Percentiles rank a stretch among this genome's conserved stretches.
Evolutionary conservation across 35 echinoderm and acorn worm genomes (phyloP).

Genomic region (Hemicentrotus pulcherrimus): DNA sequence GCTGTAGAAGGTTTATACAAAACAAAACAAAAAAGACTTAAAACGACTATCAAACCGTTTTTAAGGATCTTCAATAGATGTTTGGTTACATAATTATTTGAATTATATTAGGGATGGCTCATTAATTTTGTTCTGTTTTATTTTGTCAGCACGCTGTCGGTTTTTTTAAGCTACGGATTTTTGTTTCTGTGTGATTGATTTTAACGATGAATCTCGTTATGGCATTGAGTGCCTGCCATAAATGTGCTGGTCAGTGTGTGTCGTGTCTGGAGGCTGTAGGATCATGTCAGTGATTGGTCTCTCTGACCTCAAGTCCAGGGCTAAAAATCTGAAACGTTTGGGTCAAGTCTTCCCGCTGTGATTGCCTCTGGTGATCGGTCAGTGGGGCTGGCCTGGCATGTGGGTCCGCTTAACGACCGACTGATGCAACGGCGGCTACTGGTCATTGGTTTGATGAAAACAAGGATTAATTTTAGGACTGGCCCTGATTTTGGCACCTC

Average conservation of each 20-base stretch:
- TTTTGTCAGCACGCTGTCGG: too few relatives aligned
- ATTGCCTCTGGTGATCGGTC: slow-evolving; percentile 25
- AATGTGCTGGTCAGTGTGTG: background rate
- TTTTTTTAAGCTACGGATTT: too few relatives aligned
- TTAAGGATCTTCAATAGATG: too few relatives aligned
- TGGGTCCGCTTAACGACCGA: background rate
- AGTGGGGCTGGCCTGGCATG: background rate
- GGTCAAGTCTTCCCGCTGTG: slow-evolving; percentile 39
- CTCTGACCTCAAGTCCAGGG: background rate
- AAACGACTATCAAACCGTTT: too few relatives aligned
- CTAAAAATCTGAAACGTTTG: slow-evolving; percentile 21
- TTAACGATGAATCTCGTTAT: too few relatives aligned
- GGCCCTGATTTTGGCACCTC: background rate
- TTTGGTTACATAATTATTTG: too few relatives aligned
- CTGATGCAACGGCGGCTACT: background rate
- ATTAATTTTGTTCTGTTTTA: too few relatives aligned
- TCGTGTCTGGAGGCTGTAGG: background rate
- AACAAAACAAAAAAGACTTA: too few relatives aligned
- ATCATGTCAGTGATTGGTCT: background rate
- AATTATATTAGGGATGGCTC: too few relatives aligned
- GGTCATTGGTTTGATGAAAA: background rate
- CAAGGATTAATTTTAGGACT: background rate
- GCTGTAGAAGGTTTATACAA: too few relatives aligned
- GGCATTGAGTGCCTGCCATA: too few relatives aligned
- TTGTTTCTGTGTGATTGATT: too few relatives aligned